Conservation (phyloP, 2,888 invertebrate genomes). For the Limnephilus rhombicus region DNA sequence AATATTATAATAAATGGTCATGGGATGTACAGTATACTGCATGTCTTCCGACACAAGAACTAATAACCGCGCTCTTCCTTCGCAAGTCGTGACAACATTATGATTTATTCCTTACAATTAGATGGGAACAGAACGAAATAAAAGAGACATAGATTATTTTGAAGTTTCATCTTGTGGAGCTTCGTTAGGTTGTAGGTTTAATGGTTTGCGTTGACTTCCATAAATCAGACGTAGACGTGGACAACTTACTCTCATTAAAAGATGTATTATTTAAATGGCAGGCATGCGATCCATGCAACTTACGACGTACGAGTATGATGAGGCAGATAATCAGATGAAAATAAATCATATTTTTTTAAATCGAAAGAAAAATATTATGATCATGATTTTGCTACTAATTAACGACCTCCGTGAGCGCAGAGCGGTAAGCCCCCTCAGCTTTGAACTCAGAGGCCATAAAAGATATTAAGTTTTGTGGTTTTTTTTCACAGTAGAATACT, state of each 20-base stretch:
- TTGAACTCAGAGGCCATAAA: background rate
- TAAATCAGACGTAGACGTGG: background rate
- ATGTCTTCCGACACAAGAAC: background rate
- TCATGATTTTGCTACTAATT: background rate
- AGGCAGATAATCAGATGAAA: background rate
- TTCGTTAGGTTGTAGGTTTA: conserved; percentile 1
- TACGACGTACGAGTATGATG: background rate
- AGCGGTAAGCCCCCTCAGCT: no score
- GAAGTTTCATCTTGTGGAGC: background rate
- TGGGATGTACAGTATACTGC: background rate
- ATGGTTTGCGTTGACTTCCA: background rate
- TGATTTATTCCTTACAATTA: background rate
- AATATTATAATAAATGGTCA: background rate
- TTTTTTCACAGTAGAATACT: no score
- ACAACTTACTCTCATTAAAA: background rate
- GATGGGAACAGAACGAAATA: background rate
- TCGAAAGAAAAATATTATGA: background rate
- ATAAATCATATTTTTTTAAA: background rate
- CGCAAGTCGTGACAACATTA: background rate
- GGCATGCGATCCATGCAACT: background rate
- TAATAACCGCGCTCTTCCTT: conserved; percentile 1
- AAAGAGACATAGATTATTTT: background rate
- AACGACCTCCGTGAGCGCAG: background rate
- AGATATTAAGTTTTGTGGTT: no score
- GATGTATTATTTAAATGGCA: background rate